Conservation (phyloP, 2,113 vertebrate species). For the Sinocyclocheilus grahami region DNA sequence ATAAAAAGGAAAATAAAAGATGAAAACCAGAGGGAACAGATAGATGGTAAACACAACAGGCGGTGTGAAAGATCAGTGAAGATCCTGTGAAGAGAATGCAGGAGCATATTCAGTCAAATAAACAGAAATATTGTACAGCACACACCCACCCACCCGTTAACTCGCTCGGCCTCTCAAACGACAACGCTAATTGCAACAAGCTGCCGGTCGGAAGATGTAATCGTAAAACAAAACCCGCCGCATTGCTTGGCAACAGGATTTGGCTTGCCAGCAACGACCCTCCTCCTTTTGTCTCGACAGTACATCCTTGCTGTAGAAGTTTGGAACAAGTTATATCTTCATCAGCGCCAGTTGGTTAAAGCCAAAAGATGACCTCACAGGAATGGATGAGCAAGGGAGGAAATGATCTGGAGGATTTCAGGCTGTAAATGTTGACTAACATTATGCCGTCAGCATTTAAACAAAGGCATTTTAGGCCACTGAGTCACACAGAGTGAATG, state of each 20-base stretch:
- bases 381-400: background rate
- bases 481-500: background rate
- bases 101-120: slow-evolving; percentile 58
- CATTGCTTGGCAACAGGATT: slow-evolving; percentile 70
- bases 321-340: slow-evolving; percentile 19
- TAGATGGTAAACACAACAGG: slow-evolving; percentile 28
- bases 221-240: slow-evolving; percentile 72
- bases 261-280: slow-evolving; percentile 70
- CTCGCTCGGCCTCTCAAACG: slow-evolving; percentile 46
- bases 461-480: slow-evolving; percentile 23
- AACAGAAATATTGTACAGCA: slow-evolving; percentile 56
- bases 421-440: slow-evolving; percentile 8
- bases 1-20: slow-evolving; percentile 52
- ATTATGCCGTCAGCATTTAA: background rate
- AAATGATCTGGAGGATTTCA: slow-evolving; percentile 16
- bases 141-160: slow-evolving; percentile 32
- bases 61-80: slow-evolving; percentile 51
- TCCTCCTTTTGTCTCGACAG: slow-evolving; percentile 56
- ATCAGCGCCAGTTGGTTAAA: slow-evolving; percentile 1
- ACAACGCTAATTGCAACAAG: slow-evolving; percentile 75
- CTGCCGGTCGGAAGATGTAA: slow-evolving; percentile 71
- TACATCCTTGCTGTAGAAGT: slow-evolving; percentile 21
- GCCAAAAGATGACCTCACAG: slow-evolving; percentile 31
- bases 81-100: slow-evolving; percentile 51
- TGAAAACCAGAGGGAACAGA: slow-evolving; percentile 29